Base-by-base conservation (phyloP, 2,797 vertebrate species). In the Mus minutoides region DNA sequence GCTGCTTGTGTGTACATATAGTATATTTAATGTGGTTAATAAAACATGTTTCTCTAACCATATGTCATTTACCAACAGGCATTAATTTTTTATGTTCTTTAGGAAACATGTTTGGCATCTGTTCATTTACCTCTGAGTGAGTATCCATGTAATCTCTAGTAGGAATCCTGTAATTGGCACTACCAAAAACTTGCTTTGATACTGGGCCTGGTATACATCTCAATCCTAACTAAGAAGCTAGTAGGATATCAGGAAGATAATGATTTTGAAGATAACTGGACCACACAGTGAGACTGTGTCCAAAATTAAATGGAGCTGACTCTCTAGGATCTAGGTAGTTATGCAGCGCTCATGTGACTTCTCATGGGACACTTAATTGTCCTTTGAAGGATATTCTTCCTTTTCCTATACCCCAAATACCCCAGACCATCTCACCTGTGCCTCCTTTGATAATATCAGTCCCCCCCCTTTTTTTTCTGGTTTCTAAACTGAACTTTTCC, bases 91-190 rank as follows among this genome's bases (percentile, higher is more conserved):
- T 37, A 1, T 60, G 7, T 58, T 8, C 21, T 40, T 92, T 93
- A 56, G 69, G 49, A 88, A 71, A 89, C 77, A 54, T 64, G 92
- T 31, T 64, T 88, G 46, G 29, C 37, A 64, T 40, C 6, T 46
- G 87, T 92, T 91, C 43, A 24, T 34, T 92, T 94, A 77, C 17
- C 8, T 90, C 46, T 75, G 58, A 56, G n/a, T 90, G 67, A 92
- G 40, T 88, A 94, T 85, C 64, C 73, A 49, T 43, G 46, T 40
- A 34, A 31, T 89, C 6, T 94, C 0, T 52, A 43, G 21, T 22
- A 92, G 60, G 31, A 80, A 84, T 62, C 37, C 40, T 34, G 12
- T 85, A 49, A 88, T 90, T 40, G 17, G 10, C 9, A 43, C 49
- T 77, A 49, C 58, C n/a, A 16, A 93, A 88, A 93, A 12, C 56